A percentile compares a stretch with the other conserved stretches of the same genome.
phyloP scores from a whole-genome alignment of 2,888 invertebrate genomes.

The Drosophila paracracens region DNA sequence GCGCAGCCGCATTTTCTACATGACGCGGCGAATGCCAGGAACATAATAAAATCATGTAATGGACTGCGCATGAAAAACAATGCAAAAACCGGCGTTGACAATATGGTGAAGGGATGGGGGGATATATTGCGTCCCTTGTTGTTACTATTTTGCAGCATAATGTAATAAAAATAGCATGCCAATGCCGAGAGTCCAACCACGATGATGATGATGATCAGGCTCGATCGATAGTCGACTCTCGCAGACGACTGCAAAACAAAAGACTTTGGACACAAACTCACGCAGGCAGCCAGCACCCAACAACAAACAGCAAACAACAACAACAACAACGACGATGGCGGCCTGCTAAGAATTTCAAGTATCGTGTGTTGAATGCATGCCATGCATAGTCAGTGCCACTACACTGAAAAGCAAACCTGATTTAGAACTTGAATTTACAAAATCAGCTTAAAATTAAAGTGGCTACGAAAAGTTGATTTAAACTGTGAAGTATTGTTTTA shows the following conservation, averaged over 20 bases:
- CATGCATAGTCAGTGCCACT: conserved; percentile 69
- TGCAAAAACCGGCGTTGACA: conserved; percentile 78
- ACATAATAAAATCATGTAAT: conserved; percentile 81
- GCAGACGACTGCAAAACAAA: conserved; percentile 68
- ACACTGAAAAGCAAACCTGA: conserved; percentile 1
- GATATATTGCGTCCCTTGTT: conserved; percentile 61
- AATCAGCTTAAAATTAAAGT: background rate
- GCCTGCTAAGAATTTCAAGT: conserved; percentile 79
- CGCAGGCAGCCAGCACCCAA: conserved; percentile 60
- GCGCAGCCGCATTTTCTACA: conserved; percentile 78
- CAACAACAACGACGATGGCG: conserved; percentile 46
- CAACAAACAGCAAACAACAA: conserved; percentile 20
- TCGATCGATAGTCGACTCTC: conserved; percentile 71
- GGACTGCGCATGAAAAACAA: conserved; percentile 80
- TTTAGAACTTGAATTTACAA: background rate
- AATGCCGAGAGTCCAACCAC: conserved; percentile 60
- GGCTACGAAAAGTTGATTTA: background rate
- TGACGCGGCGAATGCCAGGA: conserved; percentile 80
- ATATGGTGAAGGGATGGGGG: background rate
- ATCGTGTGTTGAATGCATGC: conserved; percentile 81
- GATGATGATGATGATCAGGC: conserved; percentile 67
- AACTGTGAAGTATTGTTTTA: too few species aligned
- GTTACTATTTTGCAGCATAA: conserved; percentile 80
- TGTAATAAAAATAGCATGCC: conserved; percentile 80
- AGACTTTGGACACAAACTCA: conserved; percentile 79